A percentile compares a stretch with the other conserved stretches of the same genome.
phyloP scores from a whole-genome alignment of 2,888 invertebrate genomes.

The Isoperla grammatica region DNA sequence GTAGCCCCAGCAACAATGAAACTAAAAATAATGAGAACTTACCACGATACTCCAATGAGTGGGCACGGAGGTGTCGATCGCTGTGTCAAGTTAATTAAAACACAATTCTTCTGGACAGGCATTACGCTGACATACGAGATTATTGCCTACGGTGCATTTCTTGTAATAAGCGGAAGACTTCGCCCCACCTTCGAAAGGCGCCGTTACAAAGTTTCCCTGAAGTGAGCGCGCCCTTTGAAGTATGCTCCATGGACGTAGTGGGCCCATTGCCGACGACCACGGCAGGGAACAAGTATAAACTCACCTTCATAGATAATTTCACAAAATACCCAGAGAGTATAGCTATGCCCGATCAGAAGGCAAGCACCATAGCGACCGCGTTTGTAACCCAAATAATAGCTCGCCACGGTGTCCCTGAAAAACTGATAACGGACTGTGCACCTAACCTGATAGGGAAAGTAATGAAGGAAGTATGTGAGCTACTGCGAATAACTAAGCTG shows the following conservation, averaged over 20 bases:
- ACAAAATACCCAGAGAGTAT: background rate
- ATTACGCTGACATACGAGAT: conserved; percentile 12
- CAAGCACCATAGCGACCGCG: conserved; percentile 8
- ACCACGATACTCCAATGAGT: conserved; percentile 18
- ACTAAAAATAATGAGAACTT: conserved; percentile 2
- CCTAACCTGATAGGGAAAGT: background rate
- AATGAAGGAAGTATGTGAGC: conserved; percentile 5
- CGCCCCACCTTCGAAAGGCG: conserved; percentile 12
- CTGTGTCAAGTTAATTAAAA: background rate
- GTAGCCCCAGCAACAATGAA: conserved; percentile 18
- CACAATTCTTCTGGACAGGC: conserved; percentile 18
- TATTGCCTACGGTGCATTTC: conserved; percentile 17
- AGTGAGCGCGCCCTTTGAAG: conserved; percentile 3
- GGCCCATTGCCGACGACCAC: background rate
- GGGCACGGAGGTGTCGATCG: conserved; percentile 19
- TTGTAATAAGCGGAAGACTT: conserved; percentile 20
- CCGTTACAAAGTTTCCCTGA: conserved; percentile 20
- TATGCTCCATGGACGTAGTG: background rate
- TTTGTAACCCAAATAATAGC: conserved; percentile 11
- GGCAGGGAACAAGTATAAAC: background rate
- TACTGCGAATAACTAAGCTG: conserved; percentile 1
- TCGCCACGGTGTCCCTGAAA: background rate
- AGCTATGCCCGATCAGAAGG: background rate
- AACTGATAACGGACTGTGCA: conserved; percentile 2
- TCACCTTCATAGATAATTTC: conserved; percentile 3